Conservation (phyloP, 2,797 vertebrate genomes). For the Spondyliosoma cantharus region DNA sequence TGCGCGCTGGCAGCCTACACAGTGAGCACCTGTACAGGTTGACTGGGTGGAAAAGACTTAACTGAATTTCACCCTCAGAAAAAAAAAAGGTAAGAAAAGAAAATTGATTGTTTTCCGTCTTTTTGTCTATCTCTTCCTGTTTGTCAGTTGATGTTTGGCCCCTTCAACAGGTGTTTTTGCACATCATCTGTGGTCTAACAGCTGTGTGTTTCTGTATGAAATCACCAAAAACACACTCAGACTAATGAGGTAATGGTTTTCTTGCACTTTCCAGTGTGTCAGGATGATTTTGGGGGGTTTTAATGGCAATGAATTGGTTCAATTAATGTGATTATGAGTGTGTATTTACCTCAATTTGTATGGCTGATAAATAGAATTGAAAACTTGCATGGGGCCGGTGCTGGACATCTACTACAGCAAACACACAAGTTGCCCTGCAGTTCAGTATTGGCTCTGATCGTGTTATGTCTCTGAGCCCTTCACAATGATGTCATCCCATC, state of each 20-base stretch:
- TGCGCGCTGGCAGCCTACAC: background rate
- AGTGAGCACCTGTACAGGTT: background rate
- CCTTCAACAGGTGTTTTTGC: background rate
- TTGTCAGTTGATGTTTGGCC: background rate
- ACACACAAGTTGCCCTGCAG: background rate
- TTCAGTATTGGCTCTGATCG: background rate
- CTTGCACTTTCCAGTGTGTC: background rate
- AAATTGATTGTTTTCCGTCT: background rate
- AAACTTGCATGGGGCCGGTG: background rate
- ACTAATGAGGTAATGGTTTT: background rate
- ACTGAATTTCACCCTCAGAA: background rate
- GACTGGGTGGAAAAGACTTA: background rate
- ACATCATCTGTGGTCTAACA: background rate
- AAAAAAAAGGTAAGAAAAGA: conserved; percentile 45
- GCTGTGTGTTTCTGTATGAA: background rate
- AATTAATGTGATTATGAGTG: background rate
- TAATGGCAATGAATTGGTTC: background rate
- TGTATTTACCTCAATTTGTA: background rate
- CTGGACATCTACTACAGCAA: background rate
- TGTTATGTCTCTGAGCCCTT: background rate
- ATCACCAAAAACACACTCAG: background rate
- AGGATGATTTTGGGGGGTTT: background rate
- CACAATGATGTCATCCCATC: conserved; percentile 7
- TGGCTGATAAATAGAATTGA: background rate
- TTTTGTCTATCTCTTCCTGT: background rate